These are phyloP conservation scores for Diorhabda carinulata DNA, from an alignment of 1,140 invertebrate genomes.

Conservation along the genomic window DNA sequence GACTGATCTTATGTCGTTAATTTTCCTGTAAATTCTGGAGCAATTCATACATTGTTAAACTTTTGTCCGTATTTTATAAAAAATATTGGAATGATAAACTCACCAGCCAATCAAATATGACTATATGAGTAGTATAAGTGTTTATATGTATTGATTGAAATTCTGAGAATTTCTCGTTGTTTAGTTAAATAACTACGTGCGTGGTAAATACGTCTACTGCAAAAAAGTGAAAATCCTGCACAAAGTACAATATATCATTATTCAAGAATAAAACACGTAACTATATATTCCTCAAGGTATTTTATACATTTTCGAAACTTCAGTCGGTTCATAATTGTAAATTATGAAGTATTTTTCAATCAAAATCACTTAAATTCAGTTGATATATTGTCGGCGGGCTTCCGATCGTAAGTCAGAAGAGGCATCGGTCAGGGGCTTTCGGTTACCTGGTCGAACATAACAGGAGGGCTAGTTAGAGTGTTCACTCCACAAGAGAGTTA, in stretches of 20 bases:
- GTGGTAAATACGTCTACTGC: no score
- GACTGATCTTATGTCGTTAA: no score
- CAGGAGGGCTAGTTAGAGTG: conserved; percentile 31
- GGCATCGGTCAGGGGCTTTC: conserved; percentile 11
- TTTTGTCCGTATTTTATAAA: no score
- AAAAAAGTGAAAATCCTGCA: neutral
- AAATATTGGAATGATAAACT: no score
- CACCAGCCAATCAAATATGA: no score
- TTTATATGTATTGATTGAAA: no score
- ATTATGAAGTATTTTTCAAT: conserved; percentile 32
- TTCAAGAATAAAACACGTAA: neutral
- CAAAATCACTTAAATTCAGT: conserved; percentile 27
- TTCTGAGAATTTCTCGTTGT: no score
- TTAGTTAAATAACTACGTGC: no score
- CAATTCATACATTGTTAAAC: no score
- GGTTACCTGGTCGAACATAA: conserved; percentile 14
- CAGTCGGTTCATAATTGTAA: conserved; percentile 10
- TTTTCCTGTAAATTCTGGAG: no score
- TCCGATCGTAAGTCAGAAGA: conserved; percentile 22
- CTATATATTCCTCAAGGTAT: neutral
- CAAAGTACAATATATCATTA: neutral
- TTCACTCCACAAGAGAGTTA: conserved; percentile 36
- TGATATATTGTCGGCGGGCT: conserved; percentile 24
- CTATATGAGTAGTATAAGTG: no score
- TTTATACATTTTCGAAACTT: conserved; percentile 9